Conservation (phyloP, 2,888 invertebrate genomes). For the Synanthedon vespiformis region DNA sequence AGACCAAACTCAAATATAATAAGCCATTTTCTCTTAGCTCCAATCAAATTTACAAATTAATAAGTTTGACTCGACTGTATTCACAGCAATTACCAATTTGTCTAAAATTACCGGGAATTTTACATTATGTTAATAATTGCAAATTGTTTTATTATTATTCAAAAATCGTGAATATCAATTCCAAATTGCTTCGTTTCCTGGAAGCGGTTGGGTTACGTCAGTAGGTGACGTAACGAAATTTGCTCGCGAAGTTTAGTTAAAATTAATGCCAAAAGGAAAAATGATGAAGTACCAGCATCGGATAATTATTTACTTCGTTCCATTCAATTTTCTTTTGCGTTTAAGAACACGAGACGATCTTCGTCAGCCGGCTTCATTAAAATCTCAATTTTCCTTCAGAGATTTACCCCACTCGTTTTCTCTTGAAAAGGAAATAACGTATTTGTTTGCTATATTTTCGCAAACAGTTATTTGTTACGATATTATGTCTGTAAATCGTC, state of each 20-base stretch:
- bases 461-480: slow-evolving; percentile 2
- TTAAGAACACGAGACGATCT: not conserved
- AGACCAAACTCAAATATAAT: no score
- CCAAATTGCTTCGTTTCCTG: not conserved
- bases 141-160: not conserved
- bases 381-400: slow-evolving; percentile 10
- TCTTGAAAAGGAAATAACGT: slow-evolving; percentile 1
- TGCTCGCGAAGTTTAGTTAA: slow-evolving; percentile 1
- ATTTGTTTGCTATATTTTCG: not conserved
- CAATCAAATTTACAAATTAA: no score
- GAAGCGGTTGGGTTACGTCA: not conserved
- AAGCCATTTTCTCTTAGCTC: no score
- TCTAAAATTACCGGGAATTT: no score
- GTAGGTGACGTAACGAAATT: not conserved
- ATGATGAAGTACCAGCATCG: slow-evolving; percentile 6
- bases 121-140: no score
- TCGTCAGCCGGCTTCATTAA: slow-evolving; percentile 9
- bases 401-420: slow-evolving; percentile 3
- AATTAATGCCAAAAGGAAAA: slow-evolving; percentile 5
- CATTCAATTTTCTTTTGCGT: slow-evolving; percentile 6
- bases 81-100: no score
- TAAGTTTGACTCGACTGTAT: no score
- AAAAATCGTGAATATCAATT: not conserved
- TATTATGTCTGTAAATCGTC: not conserved
- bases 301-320: slow-evolving; percentile 7